Base-by-base conservation (phyloP, 2,888 invertebrate species). In the Drosophila leonis region DNA sequence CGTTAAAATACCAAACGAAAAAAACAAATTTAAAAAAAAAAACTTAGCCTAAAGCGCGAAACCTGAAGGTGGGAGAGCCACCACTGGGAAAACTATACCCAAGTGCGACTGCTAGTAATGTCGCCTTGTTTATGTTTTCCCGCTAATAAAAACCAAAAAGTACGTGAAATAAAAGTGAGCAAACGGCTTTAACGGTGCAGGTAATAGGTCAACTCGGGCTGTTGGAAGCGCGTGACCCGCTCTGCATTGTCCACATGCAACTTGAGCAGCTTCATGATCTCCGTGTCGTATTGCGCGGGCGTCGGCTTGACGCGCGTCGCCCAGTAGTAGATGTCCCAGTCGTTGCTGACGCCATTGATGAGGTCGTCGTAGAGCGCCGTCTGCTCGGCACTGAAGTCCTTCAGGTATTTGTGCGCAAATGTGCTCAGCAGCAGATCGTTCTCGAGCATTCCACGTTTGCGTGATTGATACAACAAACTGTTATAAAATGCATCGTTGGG, bases 321-420 rank as follows among this genome's bases (percentile, higher is more conserved):
- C 98, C 99, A 99, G 91, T 99, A 97, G 93, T 96, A 99, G 72
- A 99, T 96, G 82, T 99, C 99, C 99, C 99, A 99, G 93, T 99
- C 99, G 92, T 98, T 99, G 35, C 97, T 96, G 1, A 98, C 98
- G 24, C 96, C 95, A 93, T 99, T 99, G 68, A 99, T 98, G 9
- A 99, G 94, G 63, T 94, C 94, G 91, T 99, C 99, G 91, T 99
- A 99, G 91, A 96, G 94, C 67, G 95, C 94, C 4, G 98, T 94
- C 92, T 98, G 96, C 5, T 95, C 91, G 63, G 95, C 96, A 75
- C 94, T 94, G 93, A 99, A 96, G 0, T 91, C 92, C 41, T 95
- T 93, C 51, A 99, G 93, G 92, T 97, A 95, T 90, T 97, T 97
- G 60, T 96, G 95, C 1, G 97, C 98, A 94, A 99, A 99, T 13